Evolutionary conservation across 2,113 vertebrate species (phyloP), one percentile per base, ranked within the genome.

Genomic region (Embiotoca jacksoni): DNA sequence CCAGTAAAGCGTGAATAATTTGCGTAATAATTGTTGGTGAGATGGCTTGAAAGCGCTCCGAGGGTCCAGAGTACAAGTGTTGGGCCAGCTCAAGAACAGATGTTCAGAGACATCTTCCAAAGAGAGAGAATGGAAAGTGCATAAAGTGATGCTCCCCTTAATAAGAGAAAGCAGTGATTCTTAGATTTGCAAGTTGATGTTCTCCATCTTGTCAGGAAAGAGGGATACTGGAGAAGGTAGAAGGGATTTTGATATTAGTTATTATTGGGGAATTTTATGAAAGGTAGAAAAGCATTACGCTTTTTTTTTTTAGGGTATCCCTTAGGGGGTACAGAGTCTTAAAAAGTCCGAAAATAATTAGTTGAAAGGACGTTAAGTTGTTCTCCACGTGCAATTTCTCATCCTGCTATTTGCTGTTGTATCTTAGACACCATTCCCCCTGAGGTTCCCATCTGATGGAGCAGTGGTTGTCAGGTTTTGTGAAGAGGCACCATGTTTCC

Each of bases 401-500:
- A 44, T 55, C 61, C 16, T 59, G 7, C 2, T 30, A 10, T 81
- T 60, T 80, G 3, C n/a, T 78, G 7, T 49, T 74, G 9, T 81
- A 15, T 74, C 47, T 61, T 57, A 90, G 88, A 56, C 23, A 49
- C 39, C 41, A 1, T 73, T 79, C 58, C 57, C 61, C 14, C 39
- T 37, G 66, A 71, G 63, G 30, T 56, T 78, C 35, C 32, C 74
- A 30, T 85, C 90, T 59, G 0, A 93, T 91, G 88, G 96, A 93
- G 85, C 90, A 62, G 89, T 35, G 71, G 57, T 81, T 72, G 78
- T 85, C 80, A 83, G 91, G 92, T 90, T 86, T 89, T 82, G 11
- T 61, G 85, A 44, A 7, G 47, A 80, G 69, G 5, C 94, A 92
- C 90, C 94, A 97, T 98, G 92, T 95, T 94, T 57, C 96, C 96